Conservation (phyloP, 2,113 vertebrate species). For the Gorsachius goisagi region DNA sequence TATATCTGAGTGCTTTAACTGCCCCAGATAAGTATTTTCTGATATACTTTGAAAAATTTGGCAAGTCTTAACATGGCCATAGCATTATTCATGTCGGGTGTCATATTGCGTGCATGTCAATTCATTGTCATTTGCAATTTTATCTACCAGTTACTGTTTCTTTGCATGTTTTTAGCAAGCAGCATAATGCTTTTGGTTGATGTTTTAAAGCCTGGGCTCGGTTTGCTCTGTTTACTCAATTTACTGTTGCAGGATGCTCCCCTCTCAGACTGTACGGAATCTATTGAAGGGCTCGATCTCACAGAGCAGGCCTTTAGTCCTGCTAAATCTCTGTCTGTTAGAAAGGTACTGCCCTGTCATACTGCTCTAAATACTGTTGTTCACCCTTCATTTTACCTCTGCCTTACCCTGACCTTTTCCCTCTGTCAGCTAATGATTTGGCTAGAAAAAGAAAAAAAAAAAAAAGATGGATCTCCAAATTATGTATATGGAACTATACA, state of each 20-base stretch:
- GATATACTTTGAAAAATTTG: not conserved
- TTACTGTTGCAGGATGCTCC: slow-evolving; percentile 98
- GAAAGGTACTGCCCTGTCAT: slow-evolving; percentile 91
- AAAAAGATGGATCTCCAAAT: not conserved
- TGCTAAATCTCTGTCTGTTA: slow-evolving; percentile 91
- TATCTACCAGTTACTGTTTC: slow-evolving; percentile 20
- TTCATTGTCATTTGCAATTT: not conserved
- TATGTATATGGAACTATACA: not conserved
- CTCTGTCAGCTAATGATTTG: not conserved
- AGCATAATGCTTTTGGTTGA: slow-evolving; percentile 20
- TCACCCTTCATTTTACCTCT: slow-evolving; percentile 14
- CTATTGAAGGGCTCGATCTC: slow-evolving; percentile 97
- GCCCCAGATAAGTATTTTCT: not conserved
- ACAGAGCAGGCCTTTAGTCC: slow-evolving; percentile 96
- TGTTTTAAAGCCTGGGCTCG: slow-evolving; percentile 68
- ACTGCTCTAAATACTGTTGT: slow-evolving; percentile 53
- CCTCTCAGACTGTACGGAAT: slow-evolving; percentile 99
- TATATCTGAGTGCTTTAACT: slow-evolving; percentile 2
- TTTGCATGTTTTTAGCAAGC: slow-evolving; percentile 77
- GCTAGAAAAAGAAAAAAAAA: not conserved
- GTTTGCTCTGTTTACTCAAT: slow-evolving; percentile 88
- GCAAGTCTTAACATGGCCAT: slow-evolving; percentile 1
- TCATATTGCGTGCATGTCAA: slow-evolving; percentile 71
- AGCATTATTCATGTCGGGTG: not conserved
- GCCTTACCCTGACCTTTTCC: slow-evolving; percentile 48